Conservation (phyloP, 2,113 vertebrate genomes). For the Cranoglanis bouderius region DNA sequence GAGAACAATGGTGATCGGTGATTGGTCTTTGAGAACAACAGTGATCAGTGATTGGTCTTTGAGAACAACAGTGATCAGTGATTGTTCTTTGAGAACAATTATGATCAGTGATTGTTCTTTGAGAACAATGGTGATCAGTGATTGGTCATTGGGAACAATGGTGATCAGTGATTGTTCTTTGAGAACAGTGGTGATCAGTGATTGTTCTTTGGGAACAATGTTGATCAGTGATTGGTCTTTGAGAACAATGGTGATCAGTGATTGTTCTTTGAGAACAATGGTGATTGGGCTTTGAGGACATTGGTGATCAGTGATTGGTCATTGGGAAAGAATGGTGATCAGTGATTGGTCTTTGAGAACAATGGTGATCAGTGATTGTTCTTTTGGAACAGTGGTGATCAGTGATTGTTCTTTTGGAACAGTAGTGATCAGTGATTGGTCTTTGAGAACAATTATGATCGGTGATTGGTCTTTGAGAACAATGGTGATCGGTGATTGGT, state of each 20-base stretch:
- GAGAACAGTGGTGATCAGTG: background rate
- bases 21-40: too few relatives aligned
- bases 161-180: background rate
- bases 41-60: too few relatives aligned
- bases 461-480: background rate
- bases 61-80: too few relatives aligned
- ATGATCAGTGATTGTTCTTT: background rate
- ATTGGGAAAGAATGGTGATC: background rate
- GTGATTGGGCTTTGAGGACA: background rate
- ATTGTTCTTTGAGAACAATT: background rate
- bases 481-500: background rate
- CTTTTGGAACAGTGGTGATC: background rate
- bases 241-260: background rate
- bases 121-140: too few relatives aligned
- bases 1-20: too few relatives aligned
- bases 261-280: background rate
- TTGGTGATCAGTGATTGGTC: background rate
- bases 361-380: background rate
- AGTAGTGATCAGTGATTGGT: background rate
- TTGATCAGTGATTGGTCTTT: background rate
- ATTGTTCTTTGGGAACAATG: background rate
- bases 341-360: background rate
- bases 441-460: background rate
- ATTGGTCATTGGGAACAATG: too few relatives aligned
- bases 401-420: background rate